Base-by-base conservation (phyloP, 2,113 vertebrate genomes). In the Chrysochloris asiatica region DNA sequence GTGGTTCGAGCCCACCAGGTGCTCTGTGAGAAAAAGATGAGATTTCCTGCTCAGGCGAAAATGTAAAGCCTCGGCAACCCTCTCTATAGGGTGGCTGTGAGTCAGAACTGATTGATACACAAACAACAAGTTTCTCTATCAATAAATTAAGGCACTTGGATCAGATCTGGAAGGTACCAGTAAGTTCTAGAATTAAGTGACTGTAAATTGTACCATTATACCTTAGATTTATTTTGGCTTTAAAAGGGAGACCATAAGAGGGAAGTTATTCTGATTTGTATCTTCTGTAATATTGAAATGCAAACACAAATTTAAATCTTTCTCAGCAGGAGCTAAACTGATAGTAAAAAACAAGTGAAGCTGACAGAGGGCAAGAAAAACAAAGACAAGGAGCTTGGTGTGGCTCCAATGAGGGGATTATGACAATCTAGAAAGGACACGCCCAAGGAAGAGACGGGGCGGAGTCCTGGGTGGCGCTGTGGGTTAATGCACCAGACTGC, bases 291-390 rank as follows among this genome's bases (percentile, higher is more conserved):
- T 80, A 33, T 45, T 52, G 75, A 88, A 80, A 81, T 3, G 45
- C 65, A 87, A 10, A 91, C 28, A 10, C 14, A 81, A 86, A 54
- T 63, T 93, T 36, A 81, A 85, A 78, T 78, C 47, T n/a, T n/a
- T n/a, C n/a, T 12, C 67, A 52, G 14, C 26, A 43, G 6, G 12
- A 8, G 4, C 12, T 61, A 45, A 12, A 19, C 3, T 77, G 21
- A 33, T 61, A 78, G 22, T 16, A 11, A 41, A 78, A n/a, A 88
- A 82, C 71, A 38, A 56, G 4, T 36, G 13, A 92, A 80, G 4
- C 17, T 73, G 28, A 14, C 21, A 21, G 43, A 4, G 0, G 48
- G 0, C 6, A 63, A 67, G 11, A 30, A 84, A 86, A 91, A 72
- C 7, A 63, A 41, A 89, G 48, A 30, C 24, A 76, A 84, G 67